phyloP scores from a whole-genome alignment of 2,888 invertebrate genomes.

The Molorchus minor region DNA sequence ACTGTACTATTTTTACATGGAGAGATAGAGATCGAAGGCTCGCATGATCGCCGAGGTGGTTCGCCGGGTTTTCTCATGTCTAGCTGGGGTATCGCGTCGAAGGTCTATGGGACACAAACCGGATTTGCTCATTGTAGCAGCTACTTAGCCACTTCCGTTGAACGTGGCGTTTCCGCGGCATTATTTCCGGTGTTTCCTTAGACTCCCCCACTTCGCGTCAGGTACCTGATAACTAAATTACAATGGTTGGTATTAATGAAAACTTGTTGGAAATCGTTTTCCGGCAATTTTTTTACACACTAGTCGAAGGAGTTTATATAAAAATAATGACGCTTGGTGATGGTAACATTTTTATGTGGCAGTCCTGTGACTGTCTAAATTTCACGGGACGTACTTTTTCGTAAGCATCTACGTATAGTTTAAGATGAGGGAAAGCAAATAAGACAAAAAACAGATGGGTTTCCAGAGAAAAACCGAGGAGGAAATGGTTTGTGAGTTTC shows the following conservation, averaged over 20 bases:
- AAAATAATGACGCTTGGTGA: too few species aligned
- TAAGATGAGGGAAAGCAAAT: too few species aligned
- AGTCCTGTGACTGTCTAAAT: too few species aligned
- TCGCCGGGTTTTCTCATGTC: slow-evolving; percentile 48
- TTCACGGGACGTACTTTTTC: too few species aligned
- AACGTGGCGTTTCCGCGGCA: slow-evolving; percentile 61
- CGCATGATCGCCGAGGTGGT: slow-evolving; percentile 48
- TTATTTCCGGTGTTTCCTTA: slow-evolving; percentile 62
- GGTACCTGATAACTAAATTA: slow-evolving; percentile 42
- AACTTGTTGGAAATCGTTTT: slow-evolving; percentile 21
- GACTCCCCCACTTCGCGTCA: slow-evolving; percentile 45
- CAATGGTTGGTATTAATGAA: slow-evolving; percentile 13
- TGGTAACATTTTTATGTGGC: too few species aligned
- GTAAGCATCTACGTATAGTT: too few species aligned
- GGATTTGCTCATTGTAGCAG: slow-evolving; percentile 63
- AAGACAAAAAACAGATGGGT: too few species aligned
- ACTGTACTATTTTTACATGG: slow-evolving; percentile 39
- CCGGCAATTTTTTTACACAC: too few species aligned
- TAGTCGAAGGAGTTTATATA: too few species aligned
- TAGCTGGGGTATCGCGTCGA: slow-evolving; percentile 49
- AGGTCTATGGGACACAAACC: slow-evolving; percentile 58
- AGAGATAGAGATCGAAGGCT: slow-evolving; percentile 36
- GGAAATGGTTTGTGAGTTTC: too few species aligned
- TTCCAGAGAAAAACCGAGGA: too few species aligned
- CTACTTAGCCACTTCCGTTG: slow-evolving; percentile 64